phyloP scores from a whole-genome alignment of 2,113 vertebrate species.

The Microcebus murinus region DNA sequence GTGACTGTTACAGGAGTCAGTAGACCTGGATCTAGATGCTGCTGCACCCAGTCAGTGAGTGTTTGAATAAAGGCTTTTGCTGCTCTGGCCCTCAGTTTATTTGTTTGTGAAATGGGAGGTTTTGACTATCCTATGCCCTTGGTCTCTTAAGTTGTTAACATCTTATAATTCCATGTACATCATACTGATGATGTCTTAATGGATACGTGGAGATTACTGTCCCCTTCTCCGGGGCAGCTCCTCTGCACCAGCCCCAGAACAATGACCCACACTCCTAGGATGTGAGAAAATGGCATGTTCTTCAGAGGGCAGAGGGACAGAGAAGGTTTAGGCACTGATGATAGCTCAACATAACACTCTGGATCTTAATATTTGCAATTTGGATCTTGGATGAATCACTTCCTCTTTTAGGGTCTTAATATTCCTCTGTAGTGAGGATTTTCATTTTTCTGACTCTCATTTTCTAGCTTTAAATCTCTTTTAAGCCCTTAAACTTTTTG shows the following conservation, averaged over 20 bases:
- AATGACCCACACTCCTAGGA: neutral
- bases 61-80: neutral
- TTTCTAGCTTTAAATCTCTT: neutral
- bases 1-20: neutral
- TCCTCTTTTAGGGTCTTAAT: neutral
- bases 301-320: neutral
- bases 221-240: neutral
- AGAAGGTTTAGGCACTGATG: neutral
- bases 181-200: neutral
- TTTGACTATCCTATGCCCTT: neutral
- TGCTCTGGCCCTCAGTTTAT: neutral
- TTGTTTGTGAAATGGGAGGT: neutral
- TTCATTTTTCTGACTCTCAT: neutral
- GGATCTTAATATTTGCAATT: neutral
- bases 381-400: neutral
- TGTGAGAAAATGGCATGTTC: neutral
- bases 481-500: neutral
- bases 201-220: neutral
- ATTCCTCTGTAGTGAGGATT: neutral
- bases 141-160: neutral
- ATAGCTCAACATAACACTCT: neutral
- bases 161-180: neutral
- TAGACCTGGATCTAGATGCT: neutral
- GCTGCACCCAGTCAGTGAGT: neutral
- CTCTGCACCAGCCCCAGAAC: neutral